Conservation (phyloP, 2,797 vertebrate species). For the Selene dorsalis region DNA sequence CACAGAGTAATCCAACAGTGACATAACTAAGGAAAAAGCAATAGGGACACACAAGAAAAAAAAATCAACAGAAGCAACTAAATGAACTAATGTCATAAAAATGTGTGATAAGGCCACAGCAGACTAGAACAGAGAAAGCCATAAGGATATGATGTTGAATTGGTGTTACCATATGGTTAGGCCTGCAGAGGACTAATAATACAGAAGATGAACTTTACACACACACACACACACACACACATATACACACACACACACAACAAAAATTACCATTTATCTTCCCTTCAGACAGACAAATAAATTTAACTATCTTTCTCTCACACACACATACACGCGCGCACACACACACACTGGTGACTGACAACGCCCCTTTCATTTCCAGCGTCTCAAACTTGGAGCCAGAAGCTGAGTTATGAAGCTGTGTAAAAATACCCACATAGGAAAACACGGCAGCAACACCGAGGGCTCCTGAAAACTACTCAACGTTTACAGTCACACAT, state of each 20-base stretch:
- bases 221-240: neutral
- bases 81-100: neutral
- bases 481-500: neutral
- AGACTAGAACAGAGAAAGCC: neutral
- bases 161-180: neutral
- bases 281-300: conserved; percentile 20
- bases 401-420: conserved; percentile 43
- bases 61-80: neutral
- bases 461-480: neutral
- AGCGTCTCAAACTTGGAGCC: conserved; percentile 33
- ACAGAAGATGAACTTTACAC: neutral
- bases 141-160: neutral
- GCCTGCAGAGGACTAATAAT: neutral
- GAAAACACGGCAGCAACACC: conserved; percentile 1
- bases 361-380: conserved; percentile 80
- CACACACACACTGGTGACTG: conserved; percentile 27
- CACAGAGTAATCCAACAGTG: neutral
- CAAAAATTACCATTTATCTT: conserved; percentile 4
- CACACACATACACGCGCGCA: conserved; percentile 7
- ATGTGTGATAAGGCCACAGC: neutral
- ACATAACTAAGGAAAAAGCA: neutral
- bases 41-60: too few relatives aligned
- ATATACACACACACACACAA: neutral
- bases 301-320: neutral
- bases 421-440: conserved; percentile 47